Conservation (phyloP, 2,888 invertebrate genomes). For the Protodeltote pygarga region DNA sequence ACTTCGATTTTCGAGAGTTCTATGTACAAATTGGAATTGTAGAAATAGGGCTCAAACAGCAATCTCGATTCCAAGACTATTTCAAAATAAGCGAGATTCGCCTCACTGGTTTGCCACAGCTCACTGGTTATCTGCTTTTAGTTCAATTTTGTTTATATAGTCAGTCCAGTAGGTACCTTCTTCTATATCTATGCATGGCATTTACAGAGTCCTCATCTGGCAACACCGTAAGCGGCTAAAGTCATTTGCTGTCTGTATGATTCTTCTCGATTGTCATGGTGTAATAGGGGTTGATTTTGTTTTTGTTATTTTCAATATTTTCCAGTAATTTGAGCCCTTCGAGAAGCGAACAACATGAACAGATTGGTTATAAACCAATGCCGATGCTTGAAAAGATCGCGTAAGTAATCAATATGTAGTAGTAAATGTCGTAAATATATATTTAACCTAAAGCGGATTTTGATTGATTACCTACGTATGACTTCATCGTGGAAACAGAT, state of each 20-base stretch:
- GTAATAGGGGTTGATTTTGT: slow-evolving; percentile 81
- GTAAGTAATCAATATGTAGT: slow-evolving; percentile 62
- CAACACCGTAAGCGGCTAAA: no score
- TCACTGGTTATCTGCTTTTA: no score
- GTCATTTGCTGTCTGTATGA: slow-evolving; percentile 27
- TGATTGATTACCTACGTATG: slow-evolving; percentile 67
- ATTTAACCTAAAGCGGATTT: slow-evolving; percentile 65
- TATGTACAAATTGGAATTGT: no score
- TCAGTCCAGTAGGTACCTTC: no score
- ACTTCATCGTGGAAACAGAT: slow-evolving; percentile 56
- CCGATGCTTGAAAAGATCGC: slow-evolving; percentile 76
- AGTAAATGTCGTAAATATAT: slow-evolving; percentile 27
- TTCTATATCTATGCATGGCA: no score
- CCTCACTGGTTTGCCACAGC: no score
- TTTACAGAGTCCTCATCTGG: no score
- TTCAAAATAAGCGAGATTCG: no score
- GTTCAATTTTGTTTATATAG: no score
- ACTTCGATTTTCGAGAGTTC: no score
- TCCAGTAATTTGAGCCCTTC: slow-evolving; percentile 53
- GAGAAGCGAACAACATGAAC: slow-evolving; percentile 70
- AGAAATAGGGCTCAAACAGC: no score
- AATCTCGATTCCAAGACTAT: no score
- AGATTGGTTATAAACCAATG: slow-evolving; percentile 75
- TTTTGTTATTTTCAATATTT: slow-evolving; percentile 73
- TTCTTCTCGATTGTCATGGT: slow-evolving; percentile 73